Conservation (phyloP, 1,140 invertebrate species). For the Hirudo medicinalis region DNA sequence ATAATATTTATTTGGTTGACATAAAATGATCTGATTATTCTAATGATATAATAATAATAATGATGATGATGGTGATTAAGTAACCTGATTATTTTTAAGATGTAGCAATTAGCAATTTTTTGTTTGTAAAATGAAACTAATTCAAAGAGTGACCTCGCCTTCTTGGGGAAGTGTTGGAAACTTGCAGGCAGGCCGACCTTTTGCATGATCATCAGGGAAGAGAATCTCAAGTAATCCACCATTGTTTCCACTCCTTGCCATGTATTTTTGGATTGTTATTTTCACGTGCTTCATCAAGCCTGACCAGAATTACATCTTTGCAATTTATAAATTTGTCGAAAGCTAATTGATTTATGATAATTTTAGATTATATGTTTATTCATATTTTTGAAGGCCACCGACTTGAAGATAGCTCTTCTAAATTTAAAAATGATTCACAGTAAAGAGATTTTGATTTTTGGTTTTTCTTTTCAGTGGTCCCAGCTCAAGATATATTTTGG, state of each 20-base stretch:
- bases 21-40: not conserved
- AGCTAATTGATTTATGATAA: constrained; percentile 4
- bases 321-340: not conserved
- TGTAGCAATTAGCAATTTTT: not conserved
- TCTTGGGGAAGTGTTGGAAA: constrained; percentile 89
- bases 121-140: not conserved
- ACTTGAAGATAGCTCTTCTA: not conserved
- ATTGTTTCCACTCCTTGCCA: not conserved
- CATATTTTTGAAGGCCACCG: constrained; percentile 3
- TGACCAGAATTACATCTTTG: no score
- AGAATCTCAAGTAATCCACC: constrained; percentile 63
- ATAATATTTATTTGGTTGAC: not conserved
- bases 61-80: not conserved
- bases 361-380: not conserved
- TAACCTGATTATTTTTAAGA: not conserved
- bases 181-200: constrained; percentile 90
- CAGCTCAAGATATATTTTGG: constrained; percentile 90
- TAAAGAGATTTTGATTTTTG: not conserved
- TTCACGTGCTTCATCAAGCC: no score
- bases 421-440: not conserved
- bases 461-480: constrained; percentile 55
- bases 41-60: not conserved
- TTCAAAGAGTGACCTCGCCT: constrained; percentile 74
- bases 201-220: constrained; percentile 83
- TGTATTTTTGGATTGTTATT: constrained; percentile 15